Conservation (phyloP, 1,140 invertebrate species). For the Heliconius melpomene region DNA sequence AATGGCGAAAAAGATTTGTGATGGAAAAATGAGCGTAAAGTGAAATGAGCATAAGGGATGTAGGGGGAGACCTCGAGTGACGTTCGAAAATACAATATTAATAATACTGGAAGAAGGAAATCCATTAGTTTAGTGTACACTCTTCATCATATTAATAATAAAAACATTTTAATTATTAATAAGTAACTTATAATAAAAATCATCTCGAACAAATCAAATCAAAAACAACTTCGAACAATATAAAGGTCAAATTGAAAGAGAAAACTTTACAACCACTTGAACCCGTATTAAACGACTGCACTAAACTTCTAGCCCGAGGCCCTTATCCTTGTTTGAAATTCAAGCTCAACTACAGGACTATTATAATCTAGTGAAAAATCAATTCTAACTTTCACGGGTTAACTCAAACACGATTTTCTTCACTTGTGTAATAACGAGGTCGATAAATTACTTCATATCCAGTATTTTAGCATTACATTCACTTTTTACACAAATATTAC, state of each 20-base stretch:
- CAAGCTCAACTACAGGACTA: neutral
- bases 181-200: neutral
- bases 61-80: too few relatives aligned
- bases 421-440: neutral
- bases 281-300: constrained; percentile 9
- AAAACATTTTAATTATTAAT: neutral
- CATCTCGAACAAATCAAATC: neutral
- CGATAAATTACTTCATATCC: neutral
- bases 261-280: constrained; percentile 4
- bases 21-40: too few relatives aligned
- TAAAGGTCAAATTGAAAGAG: constrained; percentile 1
- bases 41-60: too few relatives aligned
- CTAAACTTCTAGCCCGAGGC: neutral
- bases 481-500: neutral
- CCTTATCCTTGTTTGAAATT: constrained; percentile 3
- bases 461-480: too few relatives aligned
- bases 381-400: constrained; percentile 3
- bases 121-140: too few relatives aligned
- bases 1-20: too few relatives aligned
- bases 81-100: too few relatives aligned
- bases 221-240: constrained; percentile 10
- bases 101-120: too few relatives aligned
- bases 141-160: too few relatives aligned
- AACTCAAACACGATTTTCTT: neutral
- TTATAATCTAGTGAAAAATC: constrained; percentile 3